These are phyloP conservation scores for Heliornis fulica DNA, from an alignment of 2,113 vertebrate species.

Conservation along the genomic window DNA sequence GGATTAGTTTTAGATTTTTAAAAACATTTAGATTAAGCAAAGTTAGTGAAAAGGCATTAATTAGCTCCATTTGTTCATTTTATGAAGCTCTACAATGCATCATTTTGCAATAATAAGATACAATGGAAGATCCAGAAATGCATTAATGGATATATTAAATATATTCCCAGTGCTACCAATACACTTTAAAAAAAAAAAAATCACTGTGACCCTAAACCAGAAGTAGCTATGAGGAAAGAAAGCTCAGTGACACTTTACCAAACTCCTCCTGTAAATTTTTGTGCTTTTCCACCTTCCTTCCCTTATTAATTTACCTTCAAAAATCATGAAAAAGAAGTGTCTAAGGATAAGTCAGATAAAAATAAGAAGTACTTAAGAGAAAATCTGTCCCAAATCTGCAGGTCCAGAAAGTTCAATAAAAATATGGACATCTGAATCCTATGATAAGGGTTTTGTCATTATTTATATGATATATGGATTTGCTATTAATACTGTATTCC, in stretches of 20 bases:
- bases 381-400: neutral
- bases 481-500: neutral
- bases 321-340: neutral
- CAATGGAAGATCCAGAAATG: neutral
- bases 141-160: neutral
- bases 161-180: neutral
- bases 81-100: neutral
- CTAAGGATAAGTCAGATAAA: neutral
- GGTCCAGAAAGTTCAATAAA: neutral
- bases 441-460: neutral
- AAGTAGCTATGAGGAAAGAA: neutral
- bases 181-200: neutral
- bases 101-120: neutral
- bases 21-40: neutral
- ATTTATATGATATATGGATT: neutral
- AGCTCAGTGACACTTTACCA: neutral
- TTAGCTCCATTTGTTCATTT: neutral
- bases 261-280: neutral
- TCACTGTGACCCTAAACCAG: neutral
- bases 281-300: neutral
- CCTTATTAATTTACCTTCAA: neutral
- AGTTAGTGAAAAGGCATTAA: constrained; percentile 11
- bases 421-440: neutral
- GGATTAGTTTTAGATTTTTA: neutral
- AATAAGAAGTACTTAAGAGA: neutral